Conservation (phyloP, 2,888 invertebrate species). For the Phyllotreta striolata region DNA sequence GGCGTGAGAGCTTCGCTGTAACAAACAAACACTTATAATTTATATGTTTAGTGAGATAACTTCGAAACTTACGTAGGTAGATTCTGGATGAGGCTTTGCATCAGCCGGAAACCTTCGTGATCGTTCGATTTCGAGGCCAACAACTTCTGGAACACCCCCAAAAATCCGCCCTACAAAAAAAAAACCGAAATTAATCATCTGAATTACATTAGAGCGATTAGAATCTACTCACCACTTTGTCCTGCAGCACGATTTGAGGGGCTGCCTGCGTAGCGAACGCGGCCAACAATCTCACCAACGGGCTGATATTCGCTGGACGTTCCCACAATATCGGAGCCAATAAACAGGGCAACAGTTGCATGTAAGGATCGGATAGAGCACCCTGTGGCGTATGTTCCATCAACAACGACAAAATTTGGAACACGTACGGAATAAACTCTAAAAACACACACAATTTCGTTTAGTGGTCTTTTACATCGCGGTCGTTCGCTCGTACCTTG, state of each 20-base stretch:
- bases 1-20: slow-evolving; percentile 77
- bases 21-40: too few relatives aligned
- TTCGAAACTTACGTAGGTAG: slow-evolving; percentile 84
- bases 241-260: slow-evolving; percentile 71
- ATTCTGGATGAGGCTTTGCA: slow-evolving; percentile 85
- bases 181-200: slow-evolving; percentile 5
- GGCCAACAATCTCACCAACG: slow-evolving; percentile 89
- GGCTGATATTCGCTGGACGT: slow-evolving; percentile 90
- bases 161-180: slow-evolving; percentile 71
- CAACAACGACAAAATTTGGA: slow-evolving; percentile 93
- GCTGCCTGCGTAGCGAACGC: slow-evolving; percentile 82
- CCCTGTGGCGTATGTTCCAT: slow-evolving; percentile 73
- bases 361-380: slow-evolving; percentile 82
- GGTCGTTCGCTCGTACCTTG: slow-evolving; percentile 68
- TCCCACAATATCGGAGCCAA: slow-evolving; percentile 94
- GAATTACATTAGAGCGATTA: slow-evolving; percentile 6
- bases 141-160: slow-evolving; percentile 96
- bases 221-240: slow-evolving; percentile 71
- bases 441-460: slow-evolving; percentile 43
- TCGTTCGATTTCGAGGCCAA: slow-evolving; percentile 95
- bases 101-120: slow-evolving; percentile 93
- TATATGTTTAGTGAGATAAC: too few relatives aligned
- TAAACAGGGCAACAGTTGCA: slow-evolving; percentile 88
- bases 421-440: slow-evolving; percentile 98
- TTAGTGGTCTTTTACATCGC: neutral